These are phyloP conservation scores for Tyto alba DNA, from an alignment of 2,113 vertebrate species.

Conservation along the genomic window DNA sequence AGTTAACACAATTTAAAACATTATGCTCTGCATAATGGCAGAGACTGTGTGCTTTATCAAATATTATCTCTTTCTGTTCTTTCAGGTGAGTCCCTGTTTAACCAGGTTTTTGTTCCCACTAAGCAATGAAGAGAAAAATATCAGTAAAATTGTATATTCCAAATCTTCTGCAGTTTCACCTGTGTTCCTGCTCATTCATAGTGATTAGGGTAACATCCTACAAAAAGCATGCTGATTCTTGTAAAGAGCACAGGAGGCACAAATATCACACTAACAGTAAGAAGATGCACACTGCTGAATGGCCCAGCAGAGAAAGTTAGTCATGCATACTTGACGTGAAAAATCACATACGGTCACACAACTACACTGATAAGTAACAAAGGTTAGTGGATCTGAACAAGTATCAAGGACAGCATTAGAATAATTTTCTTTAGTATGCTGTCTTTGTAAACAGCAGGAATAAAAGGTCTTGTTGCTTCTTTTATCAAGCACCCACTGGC, in stretches of 20 bases:
- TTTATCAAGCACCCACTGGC: not conserved
- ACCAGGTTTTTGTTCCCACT: not conserved
- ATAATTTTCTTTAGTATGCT: not conserved
- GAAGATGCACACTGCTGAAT: not conserved
- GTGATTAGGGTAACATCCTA: not conserved
- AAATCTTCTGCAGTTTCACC: not conserved
- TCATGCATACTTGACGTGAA: not conserved
- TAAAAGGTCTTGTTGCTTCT: not conserved
- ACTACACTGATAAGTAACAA: not conserved
- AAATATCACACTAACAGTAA: not conserved
- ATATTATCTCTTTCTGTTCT: not conserved
- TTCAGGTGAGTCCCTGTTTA: not conserved
- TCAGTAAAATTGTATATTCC: not conserved
- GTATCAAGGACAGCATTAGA: not conserved
- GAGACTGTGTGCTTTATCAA: not conserved
- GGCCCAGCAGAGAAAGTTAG: not conserved
- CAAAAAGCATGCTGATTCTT: not conserved
- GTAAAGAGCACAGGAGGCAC: not conserved
- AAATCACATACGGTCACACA: not conserved
- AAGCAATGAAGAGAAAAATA: not conserved
- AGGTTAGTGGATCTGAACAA: not conserved
- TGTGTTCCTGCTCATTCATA: not conserved
- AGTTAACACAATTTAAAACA: not conserved
- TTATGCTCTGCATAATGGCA: accelerated
- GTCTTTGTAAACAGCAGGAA: not conserved